These are phyloP conservation scores for Cryptocephalus moraei DNA, from an alignment of 2,888 invertebrate genomes.

Conservation along the genomic window DNA sequence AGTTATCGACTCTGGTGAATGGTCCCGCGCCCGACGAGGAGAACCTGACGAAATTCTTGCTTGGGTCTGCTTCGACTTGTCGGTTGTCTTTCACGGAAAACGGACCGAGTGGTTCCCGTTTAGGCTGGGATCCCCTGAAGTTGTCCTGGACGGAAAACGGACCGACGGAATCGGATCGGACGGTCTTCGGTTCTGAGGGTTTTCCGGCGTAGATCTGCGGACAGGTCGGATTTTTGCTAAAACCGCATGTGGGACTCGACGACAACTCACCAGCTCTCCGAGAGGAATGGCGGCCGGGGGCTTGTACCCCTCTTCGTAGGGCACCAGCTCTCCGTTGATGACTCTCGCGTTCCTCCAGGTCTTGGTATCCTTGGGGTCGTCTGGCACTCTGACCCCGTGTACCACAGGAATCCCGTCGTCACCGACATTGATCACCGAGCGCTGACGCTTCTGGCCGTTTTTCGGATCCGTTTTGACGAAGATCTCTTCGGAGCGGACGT, in stretches of 20 bases:
- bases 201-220: conserved; percentile 8
- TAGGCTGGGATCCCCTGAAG: conserved; percentile 33
- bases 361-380: conserved; percentile 61
- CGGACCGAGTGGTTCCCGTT: conserved; percentile 37
- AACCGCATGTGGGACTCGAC: conserved; percentile 14
- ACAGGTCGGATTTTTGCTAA: not conserved
- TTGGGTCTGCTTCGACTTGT: conserved; percentile 12
- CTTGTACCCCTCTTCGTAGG: conserved; percentile 60
- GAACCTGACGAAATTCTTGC: conserved; percentile 13
- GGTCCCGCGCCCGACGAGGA: conserved; percentile 42
- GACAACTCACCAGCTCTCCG: conserved; percentile 37
- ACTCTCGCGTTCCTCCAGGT: conserved; percentile 84
- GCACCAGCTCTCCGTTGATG: conserved; percentile 71
- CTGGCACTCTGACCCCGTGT: conserved; percentile 72
- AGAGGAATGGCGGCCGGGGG: conserved; percentile 52
- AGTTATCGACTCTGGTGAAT: conserved; percentile 53
- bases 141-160: conserved; percentile 55
- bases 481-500: conserved; percentile 55
- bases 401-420: conserved; percentile 70
- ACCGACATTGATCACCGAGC: conserved; percentile 55
- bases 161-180: conserved; percentile 36
- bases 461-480: conserved; percentile 39
- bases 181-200: not conserved
- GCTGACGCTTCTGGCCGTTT: conserved; percentile 48
- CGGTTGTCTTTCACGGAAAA: conserved; percentile 50